A percentile compares a stretch with the other conserved stretches of the same genome.
Conservation (phyloP, 2,888 invertebrate genomes). For the Abscondita cerata region DNA sequence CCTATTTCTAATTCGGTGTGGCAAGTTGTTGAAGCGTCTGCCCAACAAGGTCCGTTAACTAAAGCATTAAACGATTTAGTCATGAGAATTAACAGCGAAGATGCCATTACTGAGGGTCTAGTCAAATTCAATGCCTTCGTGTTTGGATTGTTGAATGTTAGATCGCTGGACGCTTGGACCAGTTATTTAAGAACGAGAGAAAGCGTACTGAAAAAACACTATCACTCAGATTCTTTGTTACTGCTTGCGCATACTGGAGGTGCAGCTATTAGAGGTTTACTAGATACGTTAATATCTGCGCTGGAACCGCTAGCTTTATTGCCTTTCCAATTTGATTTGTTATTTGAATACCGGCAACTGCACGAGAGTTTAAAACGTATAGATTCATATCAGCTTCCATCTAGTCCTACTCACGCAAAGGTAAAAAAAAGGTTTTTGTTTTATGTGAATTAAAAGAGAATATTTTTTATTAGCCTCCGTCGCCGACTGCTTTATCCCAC, state of each 20-base stretch:
- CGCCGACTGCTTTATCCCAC: conserved; percentile 39
- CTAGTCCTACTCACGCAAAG: conserved; percentile 54
- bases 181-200: conserved; percentile 86
- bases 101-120: conserved; percentile 81
- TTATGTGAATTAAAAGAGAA: not conserved
- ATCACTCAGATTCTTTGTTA: conserved; percentile 77
- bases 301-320: conserved; percentile 80
- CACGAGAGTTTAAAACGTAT: conserved; percentile 78
- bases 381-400: conserved; percentile 58
- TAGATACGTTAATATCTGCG: conserved; percentile 78
- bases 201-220: conserved; percentile 81
- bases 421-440: conserved; percentile 38
- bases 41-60: conserved; percentile 85
- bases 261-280: conserved; percentile 65
- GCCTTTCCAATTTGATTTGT: conserved; percentile 81
- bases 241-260: conserved; percentile 68
- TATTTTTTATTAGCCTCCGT: conserved; percentile 13
- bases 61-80: conserved; percentile 85
- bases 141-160: conserved; percentile 83
- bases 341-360: conserved; percentile 79
- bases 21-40: conserved; percentile 88
- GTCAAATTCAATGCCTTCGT: conserved; percentile 90
- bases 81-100: conserved; percentile 81
- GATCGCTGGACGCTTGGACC: conserved; percentile 90
- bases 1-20: conserved; percentile 86